phyloP scores from a whole-genome alignment of 2,113 vertebrate genomes.

The human (Homo sapiens) region GRCh38 chrX:133287501-133288000 shows the following conservation, averaged over 20 bases:
- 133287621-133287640: not conserved
- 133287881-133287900: conserved; percentile 70
- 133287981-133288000: conserved; percentile 75
- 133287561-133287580: not conserved
- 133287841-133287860: conserved; percentile 68
- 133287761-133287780: conserved; percentile 65
- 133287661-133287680: not conserved
- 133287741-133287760: conserved; percentile 58
- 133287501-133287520: not conserved
- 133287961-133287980: conserved; percentile 30
- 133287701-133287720: not conserved
- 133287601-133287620: not conserved
- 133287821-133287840: conserved; percentile 65
- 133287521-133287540: not conserved
- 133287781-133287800: conserved; percentile 48
- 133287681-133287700: not conserved
- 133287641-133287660: not conserved
- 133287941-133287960: conserved; percentile 46
- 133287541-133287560: not conserved
- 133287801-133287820: conserved; percentile 45
- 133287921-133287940: conserved; percentile 52
- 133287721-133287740: conserved; percentile 29
- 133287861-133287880: conserved; percentile 66
- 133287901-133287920: conserved; percentile 70
- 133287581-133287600: not conserved